Conservation (phyloP, 2,888 invertebrate species). For the Cosmia pyralina region DNA sequence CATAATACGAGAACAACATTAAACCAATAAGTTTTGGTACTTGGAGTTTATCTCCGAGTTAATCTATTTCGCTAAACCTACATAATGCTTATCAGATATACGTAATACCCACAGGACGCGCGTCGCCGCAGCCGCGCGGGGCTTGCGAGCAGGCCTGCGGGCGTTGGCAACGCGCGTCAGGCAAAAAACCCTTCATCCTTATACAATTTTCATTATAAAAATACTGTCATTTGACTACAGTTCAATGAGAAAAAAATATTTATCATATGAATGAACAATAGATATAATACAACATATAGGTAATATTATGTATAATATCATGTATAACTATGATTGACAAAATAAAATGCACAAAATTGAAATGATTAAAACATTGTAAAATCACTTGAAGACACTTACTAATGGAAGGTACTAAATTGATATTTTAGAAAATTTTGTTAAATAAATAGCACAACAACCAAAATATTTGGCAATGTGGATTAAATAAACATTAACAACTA, state of each 20-base stretch:
- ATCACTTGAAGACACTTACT: slow-evolving; percentile 86
- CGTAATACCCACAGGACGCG: slow-evolving; percentile 80
- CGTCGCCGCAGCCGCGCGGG: slow-evolving; percentile 54
- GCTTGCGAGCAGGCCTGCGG: slow-evolving; percentile 43
- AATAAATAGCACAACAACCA: slow-evolving; percentile 90
- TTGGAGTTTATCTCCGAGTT: slow-evolving; percentile 87
- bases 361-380: slow-evolving; percentile 88
- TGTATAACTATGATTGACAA: slow-evolving; percentile 87
- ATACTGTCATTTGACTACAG: slow-evolving; percentile 91
- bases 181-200: slow-evolving; percentile 86
- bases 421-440: slow-evolving; percentile 82
- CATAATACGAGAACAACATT: slow-evolving; percentile 89
- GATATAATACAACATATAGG: slow-evolving; percentile 84
- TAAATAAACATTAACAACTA: slow-evolving; percentile 87
- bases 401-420: slow-evolving; percentile 89
- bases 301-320: slow-evolving; percentile 86
- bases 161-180: slow-evolving; percentile 69
- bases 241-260: slow-evolving; percentile 88
- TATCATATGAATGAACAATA: slow-evolving; percentile 87
- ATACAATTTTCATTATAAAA: slow-evolving; percentile 90
- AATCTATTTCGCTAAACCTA: slow-evolving; percentile 90
- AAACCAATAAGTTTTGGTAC: slow-evolving; percentile 90
- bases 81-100: slow-evolving; percentile 90
- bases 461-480: slow-evolving; percentile 89
- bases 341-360: slow-evolving; percentile 90